Conservation (phyloP, 2,113 vertebrate species). For the Anhinga anhinga region DNA sequence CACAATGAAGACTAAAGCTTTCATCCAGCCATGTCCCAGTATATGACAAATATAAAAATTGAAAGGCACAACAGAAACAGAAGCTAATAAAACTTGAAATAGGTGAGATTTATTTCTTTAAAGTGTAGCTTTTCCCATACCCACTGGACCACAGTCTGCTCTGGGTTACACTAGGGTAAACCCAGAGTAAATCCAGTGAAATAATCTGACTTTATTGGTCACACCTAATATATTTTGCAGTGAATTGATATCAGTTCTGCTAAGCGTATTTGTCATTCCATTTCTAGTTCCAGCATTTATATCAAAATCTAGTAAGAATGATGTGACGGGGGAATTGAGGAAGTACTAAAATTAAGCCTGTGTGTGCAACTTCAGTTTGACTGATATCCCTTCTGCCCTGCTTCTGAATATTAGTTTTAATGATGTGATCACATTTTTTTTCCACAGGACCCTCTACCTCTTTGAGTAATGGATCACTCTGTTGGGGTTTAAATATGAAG, state of each 20-base stretch:
- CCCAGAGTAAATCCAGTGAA: neutral
- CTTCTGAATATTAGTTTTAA: neutral
- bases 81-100: slow-evolving; percentile 37
- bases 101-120: slow-evolving; percentile 27
- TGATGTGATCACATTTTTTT: neutral
- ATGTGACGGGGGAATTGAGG: neutral
- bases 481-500: neutral
- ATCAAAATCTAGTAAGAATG: neutral
- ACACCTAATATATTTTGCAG: neutral
- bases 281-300: neutral
- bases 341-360: neutral
- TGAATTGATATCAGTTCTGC: neutral
- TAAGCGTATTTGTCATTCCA: neutral
- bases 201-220: slow-evolving; percentile 26
- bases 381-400: neutral
- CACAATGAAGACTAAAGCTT: neutral
- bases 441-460: neutral
- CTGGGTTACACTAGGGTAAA: slow-evolving; percentile 6
- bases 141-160: neutral
- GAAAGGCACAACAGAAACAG: slow-evolving; percentile 10
- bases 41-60: slow-evolving; percentile 1
- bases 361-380: neutral
- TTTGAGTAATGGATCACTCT: neutral
- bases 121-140: slow-evolving; percentile 8
- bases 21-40: neutral